Base-by-base conservation (phyloP, 1,140 invertebrate species). In the Sycobia sp. region DNA sequence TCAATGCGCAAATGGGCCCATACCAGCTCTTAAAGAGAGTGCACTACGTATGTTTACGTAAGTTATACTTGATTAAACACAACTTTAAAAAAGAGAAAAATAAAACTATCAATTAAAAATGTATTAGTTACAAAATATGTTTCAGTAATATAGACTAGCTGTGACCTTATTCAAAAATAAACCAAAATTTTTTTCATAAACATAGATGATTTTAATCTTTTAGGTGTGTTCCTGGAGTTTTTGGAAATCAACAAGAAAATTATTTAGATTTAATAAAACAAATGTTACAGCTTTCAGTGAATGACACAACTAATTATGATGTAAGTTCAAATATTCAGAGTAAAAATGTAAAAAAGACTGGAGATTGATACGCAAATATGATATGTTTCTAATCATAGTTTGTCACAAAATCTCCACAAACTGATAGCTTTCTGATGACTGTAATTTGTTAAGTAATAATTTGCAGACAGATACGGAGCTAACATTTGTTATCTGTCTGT, bases 191-290 rank as follows among this genome's bases (percentile, higher is more conserved):
- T n/a, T n/a, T n/a, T n/a, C n/a, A n/a, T n/a, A n/a, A n/a, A n/a
- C n/a, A n/a, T n/a, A n/a, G n/a, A n/a, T n/a, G 10, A 23, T 46
- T 2, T 46, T 38, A 66, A 68, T 65, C 69, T 69, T 79, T 49
- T 75, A 94, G 92, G 64, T 90, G 91, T 73, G 94, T 98, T 18
- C 97, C 97, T 59, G 93, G 94, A 39, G 91, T 98, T 29, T 99
- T 99, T 87, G 97, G 96, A 23, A 96, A 96, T 76, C 92, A 97
- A 76, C 95, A 98, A 80, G 84, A 86, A 54, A 90, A 94, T 73
- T 96, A 98, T 78, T 79, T 98, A 32, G 88, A 94, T 75, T 86
- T 97, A 5, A 99, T 99, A 64, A 97, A 97, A 76, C 90, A 95
- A 78, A 97, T 98, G 95, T 82, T 98, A 55, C 84, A 89, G 32